A percentile compares a stretch with the other conserved stretches of the same genome.
Conservation (phyloP, 1,140 invertebrate species). For the Yoshiicerus persimilis region DNA sequence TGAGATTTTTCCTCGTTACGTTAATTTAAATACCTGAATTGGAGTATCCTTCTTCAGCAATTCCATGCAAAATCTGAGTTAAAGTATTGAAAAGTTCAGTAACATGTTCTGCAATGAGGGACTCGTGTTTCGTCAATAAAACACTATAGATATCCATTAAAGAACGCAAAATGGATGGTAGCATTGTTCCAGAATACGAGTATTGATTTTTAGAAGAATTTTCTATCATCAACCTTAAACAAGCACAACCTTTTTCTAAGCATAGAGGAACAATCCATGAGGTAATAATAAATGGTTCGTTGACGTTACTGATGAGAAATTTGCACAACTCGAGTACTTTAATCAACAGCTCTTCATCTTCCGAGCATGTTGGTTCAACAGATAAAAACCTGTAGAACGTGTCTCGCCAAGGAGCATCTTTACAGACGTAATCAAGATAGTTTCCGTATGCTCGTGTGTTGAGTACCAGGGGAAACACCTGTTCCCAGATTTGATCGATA, state of each 20-base stretch:
- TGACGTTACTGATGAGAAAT: slow-evolving; percentile 22
- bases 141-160: slow-evolving; percentile 37
- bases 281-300: neutral
- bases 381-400: slow-evolving; percentile 46
- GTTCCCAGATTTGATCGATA: slow-evolving; percentile 21
- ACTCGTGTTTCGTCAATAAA: neutral
- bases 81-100: slow-evolving; percentile 31
- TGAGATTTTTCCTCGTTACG: neutral
- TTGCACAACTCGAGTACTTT: slow-evolving; percentile 36
- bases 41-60: neutral
- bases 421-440: neutral
- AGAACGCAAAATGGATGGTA: slow-evolving; percentile 17
- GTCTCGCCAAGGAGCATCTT: slow-evolving; percentile 36
- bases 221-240: neutral
- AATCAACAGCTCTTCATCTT: slow-evolving; percentile 41
- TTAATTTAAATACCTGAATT: neutral
- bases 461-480: slow-evolving; percentile 14
- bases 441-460: neutral
- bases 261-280: slow-evolving; percentile 44
- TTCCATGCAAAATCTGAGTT: slow-evolving; percentile 4
- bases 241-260: slow-evolving; percentile 32
- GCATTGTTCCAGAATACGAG: slow-evolving; percentile 10
- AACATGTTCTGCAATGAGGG: neutral
- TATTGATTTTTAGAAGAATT: neutral
- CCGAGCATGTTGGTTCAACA: slow-evolving; percentile 42